Percentiles rank a stretch among this genome's conserved stretches.
Evolutionary conservation across 1,140 invertebrate genomes (phyloP).

Genomic region (Hyposmocoma kahamanoa): DNA sequence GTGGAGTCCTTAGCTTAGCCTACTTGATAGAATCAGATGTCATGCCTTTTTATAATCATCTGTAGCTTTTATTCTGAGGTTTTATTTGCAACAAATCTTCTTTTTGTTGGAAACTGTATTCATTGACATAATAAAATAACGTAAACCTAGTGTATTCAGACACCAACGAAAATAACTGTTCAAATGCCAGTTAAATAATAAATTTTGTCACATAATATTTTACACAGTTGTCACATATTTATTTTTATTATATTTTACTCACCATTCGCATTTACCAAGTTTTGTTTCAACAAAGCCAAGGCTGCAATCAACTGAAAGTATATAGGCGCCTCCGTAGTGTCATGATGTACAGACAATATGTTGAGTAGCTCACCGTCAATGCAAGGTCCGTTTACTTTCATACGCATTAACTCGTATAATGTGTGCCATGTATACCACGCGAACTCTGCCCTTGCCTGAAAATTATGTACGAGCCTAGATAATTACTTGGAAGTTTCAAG

Average conservation of each 20-base stretch:
- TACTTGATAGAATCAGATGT: constrained; percentile 29
- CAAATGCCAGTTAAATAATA: too few relatives aligned
- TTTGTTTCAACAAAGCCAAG: constrained; percentile 23
- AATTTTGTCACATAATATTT: too few relatives aligned
- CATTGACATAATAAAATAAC: too few relatives aligned
- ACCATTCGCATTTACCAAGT: constrained; percentile 15
- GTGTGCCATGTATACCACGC: constrained; percentile 20
- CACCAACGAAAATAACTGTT: too few relatives aligned
- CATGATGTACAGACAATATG: not conserved
- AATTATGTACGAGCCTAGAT: too few relatives aligned
- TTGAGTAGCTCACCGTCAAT: not conserved
- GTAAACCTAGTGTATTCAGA: too few relatives aligned
- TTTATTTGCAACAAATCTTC: too few relatives aligned
- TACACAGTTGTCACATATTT: too few relatives aligned
- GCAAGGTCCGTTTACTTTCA: constrained; percentile 8
- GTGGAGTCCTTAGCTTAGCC: constrained; percentile 36
- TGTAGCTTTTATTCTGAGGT: too few relatives aligned
- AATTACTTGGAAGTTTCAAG: too few relatives aligned
- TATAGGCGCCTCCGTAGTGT: not conserved
- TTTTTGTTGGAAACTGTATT: too few relatives aligned
- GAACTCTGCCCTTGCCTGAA: not conserved
- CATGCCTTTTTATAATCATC: constrained; percentile 61
- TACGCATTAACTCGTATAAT: constrained; percentile 22
- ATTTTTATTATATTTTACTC: constrained; percentile 7
- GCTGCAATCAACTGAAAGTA: constrained; percentile 14